Conservation (phyloP, 2,113 vertebrate species). For the Phylloscopus whistleri region DNA sequence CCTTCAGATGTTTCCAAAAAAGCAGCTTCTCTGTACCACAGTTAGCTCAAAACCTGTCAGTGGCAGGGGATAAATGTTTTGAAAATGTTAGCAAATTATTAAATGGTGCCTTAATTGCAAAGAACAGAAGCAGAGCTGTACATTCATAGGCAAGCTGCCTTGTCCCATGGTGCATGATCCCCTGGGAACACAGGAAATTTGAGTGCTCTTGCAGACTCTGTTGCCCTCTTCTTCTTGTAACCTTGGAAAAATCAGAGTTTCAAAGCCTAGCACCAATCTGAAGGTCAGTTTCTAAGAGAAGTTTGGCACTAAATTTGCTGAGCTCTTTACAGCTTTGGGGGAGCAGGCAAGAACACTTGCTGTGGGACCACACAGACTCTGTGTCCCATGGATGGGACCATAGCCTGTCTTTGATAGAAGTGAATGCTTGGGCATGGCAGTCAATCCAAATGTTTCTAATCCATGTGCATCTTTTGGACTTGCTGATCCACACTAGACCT, state of each 20-base stretch:
- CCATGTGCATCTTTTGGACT: not conserved
- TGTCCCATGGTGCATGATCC: not conserved
- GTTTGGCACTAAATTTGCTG: not conserved
- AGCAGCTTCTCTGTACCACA: not conserved
- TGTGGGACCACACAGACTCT: no score
- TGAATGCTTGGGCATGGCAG: not conserved
- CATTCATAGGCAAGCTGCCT: not conserved
- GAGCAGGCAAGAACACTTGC: not conserved
- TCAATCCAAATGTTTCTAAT: not conserved
- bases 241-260: not conserved
- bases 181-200: not conserved
- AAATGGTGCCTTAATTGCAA: not conserved
- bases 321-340: not conserved
- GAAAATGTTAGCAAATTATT: not conserved
- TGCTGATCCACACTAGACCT: not conserved
- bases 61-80: conserved; percentile 12
- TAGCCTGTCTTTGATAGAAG: not conserved
- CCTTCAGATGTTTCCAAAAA: conserved; percentile 24
- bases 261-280: not conserved
- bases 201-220: not conserved
- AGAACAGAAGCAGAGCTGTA: conserved; percentile 9
- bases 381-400: not conserved
- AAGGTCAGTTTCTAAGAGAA: not conserved
- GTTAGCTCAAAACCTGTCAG: not conserved
- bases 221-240: not conserved